These are phyloP conservation scores for Eulemur coronatus DNA, from an alignment of 2,797 vertebrate species.

Conservation along the genomic window DNA sequence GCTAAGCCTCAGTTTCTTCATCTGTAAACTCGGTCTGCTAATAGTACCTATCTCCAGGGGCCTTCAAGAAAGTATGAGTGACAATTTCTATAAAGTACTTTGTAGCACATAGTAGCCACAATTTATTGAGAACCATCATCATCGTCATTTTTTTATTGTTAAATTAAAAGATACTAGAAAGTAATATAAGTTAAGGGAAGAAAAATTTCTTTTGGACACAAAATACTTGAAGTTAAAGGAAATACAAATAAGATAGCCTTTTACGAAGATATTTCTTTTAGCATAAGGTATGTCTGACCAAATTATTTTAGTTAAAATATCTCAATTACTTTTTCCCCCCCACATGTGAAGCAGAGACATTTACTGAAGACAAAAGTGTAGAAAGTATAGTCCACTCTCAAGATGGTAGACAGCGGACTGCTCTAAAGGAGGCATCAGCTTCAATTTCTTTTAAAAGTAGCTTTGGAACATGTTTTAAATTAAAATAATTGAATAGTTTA, in stretches of 20 bases:
- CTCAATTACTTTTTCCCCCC: neutral
- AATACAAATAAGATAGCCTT: conserved; percentile 25
- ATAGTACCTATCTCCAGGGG: neutral
- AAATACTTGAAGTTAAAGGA: conserved; percentile 22
- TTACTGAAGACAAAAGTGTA: neutral
- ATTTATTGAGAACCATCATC: neutral
- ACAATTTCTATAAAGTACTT: neutral
- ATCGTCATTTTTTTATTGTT: neutral
- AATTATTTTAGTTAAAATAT: conserved; percentile 38
- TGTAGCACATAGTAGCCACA: neutral
- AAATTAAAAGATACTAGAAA: conserved; percentile 20
- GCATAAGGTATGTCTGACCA: neutral
- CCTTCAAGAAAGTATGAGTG: neutral
- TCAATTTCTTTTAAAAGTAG: neutral
- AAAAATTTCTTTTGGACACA: neutral
- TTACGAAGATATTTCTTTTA: conserved; percentile 24
- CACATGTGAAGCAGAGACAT: neutral
- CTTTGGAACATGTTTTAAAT: conserved; percentile 15
- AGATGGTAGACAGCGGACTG: neutral
- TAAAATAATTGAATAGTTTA: conserved; percentile 37
- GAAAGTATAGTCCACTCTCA: neutral
- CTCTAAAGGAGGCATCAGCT: neutral
- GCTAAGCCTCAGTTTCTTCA: neutral
- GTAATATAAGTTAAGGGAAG: neutral
- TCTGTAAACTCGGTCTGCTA: neutral